Base-by-base conservation (phyloP, 1,140 invertebrate species). In the Bacillus rossius region DNA sequence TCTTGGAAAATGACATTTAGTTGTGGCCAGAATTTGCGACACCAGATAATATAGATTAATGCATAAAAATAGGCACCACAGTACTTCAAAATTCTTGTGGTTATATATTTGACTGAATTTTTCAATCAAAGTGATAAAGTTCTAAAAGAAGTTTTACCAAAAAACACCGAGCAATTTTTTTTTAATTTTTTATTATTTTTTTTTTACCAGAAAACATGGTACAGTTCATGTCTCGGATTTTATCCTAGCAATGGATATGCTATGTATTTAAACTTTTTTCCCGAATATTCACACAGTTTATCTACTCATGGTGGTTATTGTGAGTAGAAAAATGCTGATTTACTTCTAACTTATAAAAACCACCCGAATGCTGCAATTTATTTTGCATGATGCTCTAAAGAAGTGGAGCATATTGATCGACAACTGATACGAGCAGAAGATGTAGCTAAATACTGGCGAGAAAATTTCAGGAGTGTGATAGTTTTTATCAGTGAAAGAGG, bases 271-370 rank as follows among this genome's bases (percentile, higher is more conserved):
- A 56, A 55, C 60, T 50, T 14, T 45, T 61, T 13, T 60, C 60
- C 22, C 37, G 22, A 17, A 51, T 34, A 22, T 22, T 8, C 22
- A 61, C n/a, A n/a, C n/a, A n/a, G n/a, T n/a, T n/a, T n/a, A 29
- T 51, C 61, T 45, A 53, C 53, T 49, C 52, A 57, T 26, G 53
- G 48, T 26, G 59, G 59, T 26, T 62, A 37, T 50, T 57, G 54
- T 51, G 59, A 62, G 56, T 59, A 59, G 59, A 62, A 62, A 41
- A 54, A 62, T 49, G 49, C 53, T 55, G n/a, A 5, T 55, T 13
- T 47, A 47, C 42, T 47, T 50, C 26, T 62, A 20, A 56, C 34
- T 38, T 52, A 51, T 37, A 61, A 61, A 40, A 34, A 55, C 37
- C 38, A 62, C 48, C 20, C 41, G 26, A 57, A 56, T 55, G 45